Evolutionary conservation across 2,888 invertebrate species (phyloP).

Genomic region (Apodemia duryi): DNA sequence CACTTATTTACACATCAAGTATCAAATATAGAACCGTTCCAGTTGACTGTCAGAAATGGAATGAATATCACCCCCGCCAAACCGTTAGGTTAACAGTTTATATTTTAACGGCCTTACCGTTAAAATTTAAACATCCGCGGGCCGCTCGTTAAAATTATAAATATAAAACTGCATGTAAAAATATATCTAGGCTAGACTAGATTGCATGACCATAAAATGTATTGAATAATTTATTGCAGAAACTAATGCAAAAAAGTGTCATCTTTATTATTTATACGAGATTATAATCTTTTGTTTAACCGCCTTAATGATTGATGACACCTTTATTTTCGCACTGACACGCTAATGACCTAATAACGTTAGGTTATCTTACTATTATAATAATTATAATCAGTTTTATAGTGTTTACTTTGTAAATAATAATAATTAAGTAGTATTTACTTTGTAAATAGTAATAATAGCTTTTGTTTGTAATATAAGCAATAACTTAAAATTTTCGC

Average conservation of each 20-base stretch:
- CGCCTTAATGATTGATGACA: conserved; percentile 37
- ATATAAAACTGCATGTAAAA: not conserved
- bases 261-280: conserved; percentile 18
- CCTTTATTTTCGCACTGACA: conserved; percentile 35
- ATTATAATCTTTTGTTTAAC: conserved; percentile 37
- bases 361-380: conserved; percentile 19
- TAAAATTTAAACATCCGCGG: too few relatives aligned
- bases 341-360: conserved; percentile 23
- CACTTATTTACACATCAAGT: too few relatives aligned
- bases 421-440: not conserved
- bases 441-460: not conserved
- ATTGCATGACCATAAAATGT: conserved; percentile 8
- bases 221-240: not conserved
- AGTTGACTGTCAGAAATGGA: too few relatives aligned
- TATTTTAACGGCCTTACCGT: too few relatives aligned
- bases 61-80: too few relatives aligned
- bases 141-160: not conserved
- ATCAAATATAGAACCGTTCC: too few relatives aligned
- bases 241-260: conserved; percentile 7
- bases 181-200: not conserved
- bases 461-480: too few relatives aligned
- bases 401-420: conserved; percentile 1
- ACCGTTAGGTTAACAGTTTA: too few relatives aligned
- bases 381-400: conserved; percentile 19
- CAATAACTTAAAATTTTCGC: too few relatives aligned